Conservation (phyloP, 2,888 invertebrate genomes). For the Disparrhopalites patrizii region DNA sequence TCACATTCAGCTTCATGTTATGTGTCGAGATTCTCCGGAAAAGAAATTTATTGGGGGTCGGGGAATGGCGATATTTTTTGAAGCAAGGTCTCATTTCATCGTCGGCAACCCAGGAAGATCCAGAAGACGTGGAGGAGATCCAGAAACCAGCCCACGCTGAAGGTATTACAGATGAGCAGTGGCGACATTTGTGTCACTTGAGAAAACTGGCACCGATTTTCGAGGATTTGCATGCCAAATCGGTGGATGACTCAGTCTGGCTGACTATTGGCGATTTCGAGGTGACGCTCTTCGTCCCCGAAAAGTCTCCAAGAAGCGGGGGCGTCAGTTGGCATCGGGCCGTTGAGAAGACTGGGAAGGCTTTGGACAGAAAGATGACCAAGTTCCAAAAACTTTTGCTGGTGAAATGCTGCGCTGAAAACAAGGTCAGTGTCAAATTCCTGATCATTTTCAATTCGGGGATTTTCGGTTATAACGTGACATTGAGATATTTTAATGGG, state of each 20-base stretch:
- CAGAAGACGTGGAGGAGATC: slow-evolving; percentile 20
- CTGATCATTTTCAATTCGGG: too few relatives aligned
- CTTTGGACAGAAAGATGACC: slow-evolving; percentile 64
- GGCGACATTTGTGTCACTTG: slow-evolving; percentile 37
- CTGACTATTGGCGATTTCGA: slow-evolving; percentile 35
- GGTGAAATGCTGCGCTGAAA: slow-evolving; percentile 70
- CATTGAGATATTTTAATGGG: too few relatives aligned
- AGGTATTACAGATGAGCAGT: slow-evolving; percentile 34
- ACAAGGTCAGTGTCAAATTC: slow-evolving; percentile 62
- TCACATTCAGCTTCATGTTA: slow-evolving; percentile 80
- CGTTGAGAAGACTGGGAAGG: slow-evolving; percentile 4
- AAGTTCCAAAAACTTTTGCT: slow-evolving; percentile 78
- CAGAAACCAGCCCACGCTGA: slow-evolving; percentile 29
- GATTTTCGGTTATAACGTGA: too few relatives aligned
- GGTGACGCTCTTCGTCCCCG: slow-evolving; percentile 44
- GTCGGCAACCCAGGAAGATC: too few relatives aligned
- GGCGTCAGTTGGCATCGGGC: background rate
- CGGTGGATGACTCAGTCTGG: slow-evolving; percentile 18
- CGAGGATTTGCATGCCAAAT: slow-evolving; percentile 25
- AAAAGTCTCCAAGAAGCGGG: slow-evolving; percentile 51
- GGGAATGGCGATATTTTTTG: slow-evolving; percentile 74
- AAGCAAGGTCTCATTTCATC: slow-evolving; percentile 64
- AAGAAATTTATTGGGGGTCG: slow-evolving; percentile 58
- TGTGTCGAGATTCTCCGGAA: slow-evolving; percentile 68
- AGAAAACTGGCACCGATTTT: slow-evolving; percentile 31